Evolutionary conservation across 2,888 invertebrate species (phyloP), one percentile per base, ranked within the genome.

Genomic region (Acrobasis consociella): DNA sequence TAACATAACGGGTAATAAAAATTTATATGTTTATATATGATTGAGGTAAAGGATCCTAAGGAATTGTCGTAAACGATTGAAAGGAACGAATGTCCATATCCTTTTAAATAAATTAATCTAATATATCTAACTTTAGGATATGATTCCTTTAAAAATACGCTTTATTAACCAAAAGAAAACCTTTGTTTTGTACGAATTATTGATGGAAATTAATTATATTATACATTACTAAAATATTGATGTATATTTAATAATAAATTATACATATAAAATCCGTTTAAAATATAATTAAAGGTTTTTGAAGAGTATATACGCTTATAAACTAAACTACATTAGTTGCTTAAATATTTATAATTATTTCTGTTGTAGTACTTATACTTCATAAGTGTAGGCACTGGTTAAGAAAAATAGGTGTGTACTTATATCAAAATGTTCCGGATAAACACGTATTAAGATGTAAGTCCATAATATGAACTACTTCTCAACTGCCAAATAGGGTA

Each of bases 121-220:
- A 63, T 61, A 64, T 63, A 55, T 53, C 15, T 60, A 67, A 66
- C 68, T 59, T 68, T 70, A 68, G 72, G 71, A 69, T 69, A 76
- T 64, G 68, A 75, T 78, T 78, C 79, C 78, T 80, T 79, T 78
- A 63, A 70, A 71, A 72, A 83, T 85, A 76, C 85, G 85, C 85
- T 86, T 86, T 85, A 84, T 75, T 71, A 72, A 75, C 60, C 58
- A 69, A 66, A 72, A 68, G 46, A 55, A 53, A 66, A 38, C 49
- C 74, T 82, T 81, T 64, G 64, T 82, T 82, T 81, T 80, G 67
- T 80, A 81, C 73, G 76, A 76, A 78, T 71, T 78, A 72, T 72
- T 62, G 51, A 65, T 70, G 73, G 63, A 62, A 68, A 70, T 64
- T 63, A 69, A 69, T 49, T 62, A 67, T 66, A 67, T 68, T 66